phyloP scores from a whole-genome alignment of 2,113 vertebrate species.

The Regulus satrapa region DNA sequence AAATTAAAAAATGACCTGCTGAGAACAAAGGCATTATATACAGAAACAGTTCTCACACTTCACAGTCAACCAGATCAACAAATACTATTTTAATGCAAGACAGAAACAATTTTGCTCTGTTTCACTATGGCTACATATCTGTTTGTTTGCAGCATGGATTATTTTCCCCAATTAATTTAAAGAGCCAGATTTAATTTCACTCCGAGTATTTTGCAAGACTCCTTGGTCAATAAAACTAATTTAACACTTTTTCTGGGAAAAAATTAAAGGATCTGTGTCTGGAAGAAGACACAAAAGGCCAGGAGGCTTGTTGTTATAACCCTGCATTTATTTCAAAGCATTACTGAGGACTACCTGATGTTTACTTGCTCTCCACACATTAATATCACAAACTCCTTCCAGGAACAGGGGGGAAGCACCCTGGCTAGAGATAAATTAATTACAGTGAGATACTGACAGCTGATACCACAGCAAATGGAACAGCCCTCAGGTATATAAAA shows the following conservation, averaged over 20 bases:
- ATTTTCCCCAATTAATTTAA: not conserved
- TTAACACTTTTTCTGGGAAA: not conserved
- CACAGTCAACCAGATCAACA: not conserved
- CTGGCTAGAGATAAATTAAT: not conserved
- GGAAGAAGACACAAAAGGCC: not conserved
- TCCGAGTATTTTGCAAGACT: not conserved
- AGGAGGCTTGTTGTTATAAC: not conserved
- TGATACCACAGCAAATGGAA: not conserved
- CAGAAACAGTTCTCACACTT: not conserved
- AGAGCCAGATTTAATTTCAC: not conserved
- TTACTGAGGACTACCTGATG: not conserved
- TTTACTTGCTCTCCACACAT: not conserved
- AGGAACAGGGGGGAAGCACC: not conserved
- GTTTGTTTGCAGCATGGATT: not conserved
- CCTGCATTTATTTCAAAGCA: not conserved
- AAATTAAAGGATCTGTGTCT: not conserved
- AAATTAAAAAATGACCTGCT: not conserved
- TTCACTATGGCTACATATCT: not conserved
- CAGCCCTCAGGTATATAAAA: not conserved
- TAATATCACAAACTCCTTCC: not conserved
- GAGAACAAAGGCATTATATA: not conserved
- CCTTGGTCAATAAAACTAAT: not conserved
- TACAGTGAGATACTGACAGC: not conserved
- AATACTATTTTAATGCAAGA: not conserved
- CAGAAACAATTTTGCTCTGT: not conserved